phyloP scores from a whole-genome alignment of 2,113 vertebrate genomes.

The Petromus typicus region DNA sequence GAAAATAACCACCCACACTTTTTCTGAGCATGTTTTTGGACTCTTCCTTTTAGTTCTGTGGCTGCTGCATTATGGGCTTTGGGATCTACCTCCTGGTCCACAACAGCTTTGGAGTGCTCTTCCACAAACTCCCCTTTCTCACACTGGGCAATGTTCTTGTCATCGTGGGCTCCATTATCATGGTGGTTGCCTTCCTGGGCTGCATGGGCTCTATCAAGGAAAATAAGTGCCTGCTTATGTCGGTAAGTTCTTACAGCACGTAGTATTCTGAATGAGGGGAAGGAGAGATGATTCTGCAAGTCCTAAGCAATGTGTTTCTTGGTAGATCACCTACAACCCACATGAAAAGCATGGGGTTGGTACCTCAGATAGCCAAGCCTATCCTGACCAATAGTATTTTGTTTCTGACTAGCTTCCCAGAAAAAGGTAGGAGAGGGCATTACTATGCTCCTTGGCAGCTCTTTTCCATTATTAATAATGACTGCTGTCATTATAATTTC shows the following conservation, averaged over 20 bases:
- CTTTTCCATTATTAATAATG: background rate
- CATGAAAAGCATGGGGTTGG: background rate
- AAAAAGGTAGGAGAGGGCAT: background rate
- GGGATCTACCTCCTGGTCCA: conserved; percentile 87
- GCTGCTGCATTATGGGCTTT: conserved; percentile 86
- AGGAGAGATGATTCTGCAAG: background rate
- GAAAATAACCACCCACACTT: background rate
- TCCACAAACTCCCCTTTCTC: conserved; percentile 82
- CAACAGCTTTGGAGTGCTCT: conserved; percentile 79
- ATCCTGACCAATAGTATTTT: conserved; percentile 11
- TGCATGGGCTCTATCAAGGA: conserved; percentile 94
- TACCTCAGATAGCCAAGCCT: background rate
- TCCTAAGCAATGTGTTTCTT: background rate
- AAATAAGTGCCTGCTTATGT: conserved; percentile 93
- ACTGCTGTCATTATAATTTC: background rate
- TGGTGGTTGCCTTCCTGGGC: conserved; percentile 93
- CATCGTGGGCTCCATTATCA: conserved; percentile 90
- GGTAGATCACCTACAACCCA: background rate
- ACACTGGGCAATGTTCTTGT: conserved; percentile 87
- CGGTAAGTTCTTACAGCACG: conserved; percentile 81
- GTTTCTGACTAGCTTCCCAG: background rate
- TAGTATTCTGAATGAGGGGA: background rate
- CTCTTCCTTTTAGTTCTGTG: conserved; percentile 87
- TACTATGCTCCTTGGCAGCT: background rate
- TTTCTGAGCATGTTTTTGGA: background rate